Evolutionary conservation across 2,888 invertebrate species (phyloP), one percentile per base, ranked within the genome.

Genomic region (Himalopsyche tibetana): DNA sequence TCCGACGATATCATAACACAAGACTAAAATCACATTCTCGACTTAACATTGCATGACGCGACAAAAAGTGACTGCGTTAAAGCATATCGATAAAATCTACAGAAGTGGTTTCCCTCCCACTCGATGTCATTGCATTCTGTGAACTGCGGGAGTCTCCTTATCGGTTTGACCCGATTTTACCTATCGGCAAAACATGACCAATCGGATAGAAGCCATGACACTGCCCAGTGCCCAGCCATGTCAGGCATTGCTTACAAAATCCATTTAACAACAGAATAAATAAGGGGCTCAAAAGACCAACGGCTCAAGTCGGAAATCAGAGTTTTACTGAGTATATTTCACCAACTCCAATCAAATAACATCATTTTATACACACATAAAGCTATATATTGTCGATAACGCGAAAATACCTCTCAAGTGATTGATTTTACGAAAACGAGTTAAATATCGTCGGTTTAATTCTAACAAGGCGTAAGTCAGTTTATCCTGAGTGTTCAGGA

Each of bases 51-150:
- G 63, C 19, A 56, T 85, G 87, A 87, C 87, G 87, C 55, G 85
- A 87, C 87, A 85, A 85, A 84, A 83, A 85, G 85, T 85, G 74
- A 84, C 63, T 28, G 11, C 84, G 85, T 85, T 87, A 87, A 87
- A 87, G 85, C 87, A 87, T 74, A 79, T 45, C 55, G 83, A 87
- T 85, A 87, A 42, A 74, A 87, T 87, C 87, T 80, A 85, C 69
- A 56, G 82, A 80, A 63, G 55, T 38, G 55, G 51, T 80, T 83
- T 38, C 51, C 85, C 84, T 69, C 87, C 87, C 84, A 83, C 87
- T 87, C 85, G 83, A 86, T 87, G 86, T 87, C 55, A 84, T 56
- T 84, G 84, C 85, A 87, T 87, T 84, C 87, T 86, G 55, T 42
- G 82, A 82, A 69, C 83, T 38, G 74, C 85, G 84, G 87, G 87